Percentiles rank a stretch among this genome's conserved stretches.
phyloP scores from a whole-genome alignment of 1,140 invertebrate species.

The Pomacea maculata region DNA sequence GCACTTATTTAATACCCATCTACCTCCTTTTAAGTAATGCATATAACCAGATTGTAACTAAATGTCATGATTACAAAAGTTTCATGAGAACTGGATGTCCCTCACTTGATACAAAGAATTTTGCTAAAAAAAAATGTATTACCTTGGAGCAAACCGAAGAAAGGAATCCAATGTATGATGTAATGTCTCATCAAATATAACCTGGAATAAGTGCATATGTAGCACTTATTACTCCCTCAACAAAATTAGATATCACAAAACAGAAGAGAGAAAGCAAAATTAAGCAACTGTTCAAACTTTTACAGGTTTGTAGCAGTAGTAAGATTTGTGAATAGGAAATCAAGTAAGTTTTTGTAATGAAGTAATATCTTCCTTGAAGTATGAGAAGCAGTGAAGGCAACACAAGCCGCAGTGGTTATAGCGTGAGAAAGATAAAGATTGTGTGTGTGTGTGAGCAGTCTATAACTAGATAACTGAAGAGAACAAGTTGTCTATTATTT shows the following conservation, averaged over 20 bases:
- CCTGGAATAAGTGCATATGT: conserved; percentile 39
- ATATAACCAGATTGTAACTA: not conserved
- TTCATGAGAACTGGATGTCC: too few species aligned
- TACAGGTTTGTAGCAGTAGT: not conserved
- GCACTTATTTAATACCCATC: not conserved
- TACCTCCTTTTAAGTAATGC: not conserved
- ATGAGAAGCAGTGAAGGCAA: not conserved
- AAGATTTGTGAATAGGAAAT: conserved; percentile 48
- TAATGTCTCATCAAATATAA: conserved; percentile 73
- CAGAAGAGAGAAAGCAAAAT: not conserved
- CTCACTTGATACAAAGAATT: too few species aligned
- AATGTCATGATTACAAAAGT: not conserved
- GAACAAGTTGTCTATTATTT: too few species aligned
- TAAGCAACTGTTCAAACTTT: not conserved
- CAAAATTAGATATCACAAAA: not conserved
- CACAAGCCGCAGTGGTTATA: not conserved
- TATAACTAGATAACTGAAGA: too few species aligned
- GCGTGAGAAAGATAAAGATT: too few species aligned
- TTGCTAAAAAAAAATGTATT: not conserved
- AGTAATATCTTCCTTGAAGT: not conserved
- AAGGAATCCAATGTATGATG: conserved; percentile 77
- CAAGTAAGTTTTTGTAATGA: not conserved
- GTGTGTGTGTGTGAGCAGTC: too few species aligned
- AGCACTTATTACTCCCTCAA: not conserved
- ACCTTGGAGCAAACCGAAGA: conserved; percentile 76